Evolutionary conservation across 2,113 vertebrate genomes (phyloP), one percentile per base, ranked within the genome.

Genomic region (Sigmodon hispidus): DNA sequence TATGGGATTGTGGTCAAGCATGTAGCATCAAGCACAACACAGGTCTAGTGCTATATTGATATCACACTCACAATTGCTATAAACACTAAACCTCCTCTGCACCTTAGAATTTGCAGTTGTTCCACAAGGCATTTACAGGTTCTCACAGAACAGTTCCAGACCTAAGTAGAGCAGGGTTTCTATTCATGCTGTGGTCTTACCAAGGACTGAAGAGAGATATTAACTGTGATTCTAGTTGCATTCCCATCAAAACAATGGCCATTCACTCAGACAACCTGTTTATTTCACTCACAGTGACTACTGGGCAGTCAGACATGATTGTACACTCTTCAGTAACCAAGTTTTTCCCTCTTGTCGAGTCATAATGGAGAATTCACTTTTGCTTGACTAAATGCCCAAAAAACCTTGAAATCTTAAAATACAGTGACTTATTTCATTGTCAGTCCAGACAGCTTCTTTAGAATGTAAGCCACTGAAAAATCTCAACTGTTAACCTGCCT

Each of bases 371-470:
- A 90, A 96, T 77, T 87, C n/a, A 85, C 21, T 77, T 83, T 52
- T 65, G 55, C n/a, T 96, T 96, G 73, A 61, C 70, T 16, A 40
- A 7, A 89, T 40, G 76, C 45, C 24, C 24, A 91, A 55, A 88
- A 59, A 61, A 7, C n/a, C 34, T 79, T 55, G 34, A 81, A 61
- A 55, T 88, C 29, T 48, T 36, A 65, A 96, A 89, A 95, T 85
- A 79, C 22, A 67, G 36, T 83, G 90, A 96, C 50, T 96, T 92
- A 80, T 89, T 29, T 88, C 19, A 45, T 81, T 0, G 0, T 77
- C 90, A 96, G 86, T 34, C 59, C 26, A 72, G 8, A 87, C 45
- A 55, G 8, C 57, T 95, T 93, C 89, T 97, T 88, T 31, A 16
- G 77, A 94, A 83, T 40, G 16, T 21, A 84, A 65, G 50, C 85